A percentile compares a stretch with the other conserved stretches of the same genome.
Evolutionary conservation across 2,888 invertebrate genomes (phyloP).

Genomic region (Meteorus cinctellus): DNA sequence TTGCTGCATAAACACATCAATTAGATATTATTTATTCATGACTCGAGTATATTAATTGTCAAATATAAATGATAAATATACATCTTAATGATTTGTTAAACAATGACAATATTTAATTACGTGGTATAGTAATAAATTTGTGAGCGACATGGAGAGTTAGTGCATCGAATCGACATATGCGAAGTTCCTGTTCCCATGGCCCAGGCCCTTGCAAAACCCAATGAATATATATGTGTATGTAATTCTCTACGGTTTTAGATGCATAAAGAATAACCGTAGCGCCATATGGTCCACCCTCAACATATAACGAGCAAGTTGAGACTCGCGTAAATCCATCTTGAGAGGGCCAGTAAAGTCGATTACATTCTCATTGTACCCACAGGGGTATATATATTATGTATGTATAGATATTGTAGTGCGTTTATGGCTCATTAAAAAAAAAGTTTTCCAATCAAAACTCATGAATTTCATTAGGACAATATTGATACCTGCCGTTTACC

Average conservation of each 20-base stretch:
- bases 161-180: constrained; percentile 37
- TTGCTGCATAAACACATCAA: too few species aligned
- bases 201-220: constrained; percentile 21
- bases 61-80: constrained; percentile 2
- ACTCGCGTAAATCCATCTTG: constrained; percentile 35
- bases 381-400: background rate
- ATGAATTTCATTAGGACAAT: too few species aligned
- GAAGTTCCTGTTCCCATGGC: constrained; percentile 42
- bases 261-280: constrained; percentile 18
- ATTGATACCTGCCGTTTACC: too few species aligned
- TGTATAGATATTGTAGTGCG: background rate
- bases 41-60: background rate
- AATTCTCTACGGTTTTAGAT: constrained; percentile 37
- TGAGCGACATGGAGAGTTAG: background rate
- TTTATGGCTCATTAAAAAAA: background rate
- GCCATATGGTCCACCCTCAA: constrained; percentile 43
- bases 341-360: constrained; percentile 52
- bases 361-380: constrained; percentile 53
- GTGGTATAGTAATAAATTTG: background rate
- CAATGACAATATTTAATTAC: background rate
- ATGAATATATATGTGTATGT: constrained; percentile 20
- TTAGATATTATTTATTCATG: background rate
- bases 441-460: background rate
- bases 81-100: background rate
- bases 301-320: constrained; percentile 36